Evolutionary conservation across 2,113 vertebrate genomes (phyloP).

Genomic region (Dipodomys spectabilis): DNA sequence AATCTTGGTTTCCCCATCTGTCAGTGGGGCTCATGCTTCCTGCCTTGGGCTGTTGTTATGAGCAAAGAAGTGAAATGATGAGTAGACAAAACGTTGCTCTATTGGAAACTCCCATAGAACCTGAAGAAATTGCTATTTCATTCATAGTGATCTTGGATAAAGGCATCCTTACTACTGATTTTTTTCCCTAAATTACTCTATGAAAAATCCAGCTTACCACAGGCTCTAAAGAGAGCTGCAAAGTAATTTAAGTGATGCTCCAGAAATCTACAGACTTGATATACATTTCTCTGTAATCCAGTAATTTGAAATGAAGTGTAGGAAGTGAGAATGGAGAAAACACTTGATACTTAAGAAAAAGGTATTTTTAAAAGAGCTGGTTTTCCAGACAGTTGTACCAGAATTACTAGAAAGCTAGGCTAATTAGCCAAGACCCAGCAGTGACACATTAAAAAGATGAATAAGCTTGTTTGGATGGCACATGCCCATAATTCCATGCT

Average conservation of each 20-base stretch:
- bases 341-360: not conserved
- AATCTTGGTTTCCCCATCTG: not conserved
- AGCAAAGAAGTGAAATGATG: not conserved
- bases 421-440: not conserved
- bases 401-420: not conserved
- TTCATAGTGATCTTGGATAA: not conserved
- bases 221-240: not conserved
- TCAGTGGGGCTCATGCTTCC: not conserved
- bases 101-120: not conserved
- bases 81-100: not conserved
- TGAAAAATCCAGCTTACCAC: conserved; percentile 23
- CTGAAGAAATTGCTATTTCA: not conserved
- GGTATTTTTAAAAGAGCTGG: conserved; percentile 42
- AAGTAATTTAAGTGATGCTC: not conserved
- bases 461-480: not conserved
- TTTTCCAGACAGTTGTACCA: not conserved
- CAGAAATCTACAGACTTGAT: not conserved
- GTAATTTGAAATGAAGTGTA: not conserved
- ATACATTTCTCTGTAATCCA: not conserved
- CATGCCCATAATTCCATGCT: not conserved
- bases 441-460: not conserved
- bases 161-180: not conserved
- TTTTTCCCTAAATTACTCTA: not conserved
- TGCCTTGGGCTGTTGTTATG: not conserved
- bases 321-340: no score